These are phyloP conservation scores for Tenthredo livida DNA, from an alignment of 2,888 invertebrate genomes.

Conservation along the genomic window DNA sequence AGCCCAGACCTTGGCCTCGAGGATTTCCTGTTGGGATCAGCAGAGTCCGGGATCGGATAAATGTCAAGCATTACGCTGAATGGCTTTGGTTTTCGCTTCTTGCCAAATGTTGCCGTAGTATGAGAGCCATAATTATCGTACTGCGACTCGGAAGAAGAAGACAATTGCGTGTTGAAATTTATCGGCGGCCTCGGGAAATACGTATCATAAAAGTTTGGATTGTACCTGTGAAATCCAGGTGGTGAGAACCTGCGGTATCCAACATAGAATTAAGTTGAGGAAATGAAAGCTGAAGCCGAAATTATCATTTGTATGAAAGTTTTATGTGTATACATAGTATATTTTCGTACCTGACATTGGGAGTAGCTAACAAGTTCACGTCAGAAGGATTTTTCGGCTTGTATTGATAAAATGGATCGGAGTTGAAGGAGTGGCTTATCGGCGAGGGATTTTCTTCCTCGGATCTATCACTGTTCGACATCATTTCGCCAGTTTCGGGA, in stretches of 20 bases:
- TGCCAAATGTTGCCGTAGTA: conserved; percentile 58
- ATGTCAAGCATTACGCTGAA: conserved; percentile 85
- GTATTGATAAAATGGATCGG: conserved; percentile 85
- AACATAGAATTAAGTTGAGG: background rate
- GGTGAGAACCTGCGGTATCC: conserved; percentile 71
- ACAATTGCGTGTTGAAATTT: conserved; percentile 61
- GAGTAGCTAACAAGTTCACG: conserved; percentile 85
- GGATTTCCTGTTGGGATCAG: conserved; percentile 62
- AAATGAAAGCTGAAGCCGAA: conserved; percentile 6
- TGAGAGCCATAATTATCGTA: conserved; percentile 63
- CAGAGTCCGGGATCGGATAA: conserved; percentile 80
- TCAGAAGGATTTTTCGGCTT: conserved; percentile 88
- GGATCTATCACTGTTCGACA: conserved; percentile 67
- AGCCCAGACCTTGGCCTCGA: conserved; percentile 62
- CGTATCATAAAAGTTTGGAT: conserved; percentile 66
- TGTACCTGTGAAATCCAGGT: conserved; percentile 69
- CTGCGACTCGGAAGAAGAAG: conserved; percentile 58
- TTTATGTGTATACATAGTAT: background rate
- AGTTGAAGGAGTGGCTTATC: conserved; percentile 67
- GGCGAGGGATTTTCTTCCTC: conserved; percentile 69
- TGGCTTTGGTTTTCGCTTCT: conserved; percentile 77
- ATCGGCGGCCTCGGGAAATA: conserved; percentile 66
- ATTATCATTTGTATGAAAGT: background rate
- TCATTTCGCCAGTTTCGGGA: conserved; percentile 65
- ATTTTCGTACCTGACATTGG: conserved; percentile 71